A percentile compares a stretch with the other conserved stretches of the same genome.
Evolutionary conservation across 2,888 invertebrate genomes (phyloP).

Genomic region (Andrena praecox): DNA sequence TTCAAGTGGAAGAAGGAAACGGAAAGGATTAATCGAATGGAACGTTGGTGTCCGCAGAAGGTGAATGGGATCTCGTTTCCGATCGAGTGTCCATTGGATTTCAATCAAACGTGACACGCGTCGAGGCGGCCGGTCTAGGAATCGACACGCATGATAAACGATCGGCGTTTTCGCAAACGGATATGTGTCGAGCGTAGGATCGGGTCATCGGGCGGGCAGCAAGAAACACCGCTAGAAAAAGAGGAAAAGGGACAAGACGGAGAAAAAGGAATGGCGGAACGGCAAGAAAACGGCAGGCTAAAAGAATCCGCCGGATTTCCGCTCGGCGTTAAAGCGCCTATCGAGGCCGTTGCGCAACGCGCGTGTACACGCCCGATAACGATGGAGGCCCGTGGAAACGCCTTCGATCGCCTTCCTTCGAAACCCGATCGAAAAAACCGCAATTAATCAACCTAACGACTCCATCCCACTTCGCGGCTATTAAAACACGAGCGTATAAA

Average conservation of each 20-base stretch:
- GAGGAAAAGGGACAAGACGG: conserved; percentile 53
- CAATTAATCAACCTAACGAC: neutral
- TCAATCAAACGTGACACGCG: neutral
- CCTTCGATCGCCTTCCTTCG: conserved; percentile 16
- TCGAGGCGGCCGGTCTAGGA: neutral
- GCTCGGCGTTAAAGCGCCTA: conserved; percentile 74
- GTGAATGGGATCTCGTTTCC: too few relatives aligned
- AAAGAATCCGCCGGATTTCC: conserved; percentile 81
- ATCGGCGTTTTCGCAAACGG: neutral
- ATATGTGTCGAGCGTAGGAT: conserved; percentile 25
- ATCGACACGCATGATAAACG: neutral
- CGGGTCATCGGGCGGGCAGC: conserved; percentile 50
- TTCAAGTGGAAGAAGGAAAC: too few relatives aligned
- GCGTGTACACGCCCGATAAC: conserved; percentile 69
- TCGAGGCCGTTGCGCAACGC: conserved; percentile 77
- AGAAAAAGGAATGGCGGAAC: conserved; percentile 57
- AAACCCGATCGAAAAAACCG: conserved; percentile 27
- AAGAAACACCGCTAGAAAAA: conserved; percentile 33
- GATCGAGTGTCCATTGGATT: neutral
- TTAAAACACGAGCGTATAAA: too few relatives aligned
- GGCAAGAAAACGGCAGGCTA: conserved; percentile 71
- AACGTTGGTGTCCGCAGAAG: too few relatives aligned
- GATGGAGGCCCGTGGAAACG: conserved; percentile 55
- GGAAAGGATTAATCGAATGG: too few relatives aligned
- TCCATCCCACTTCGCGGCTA: too few relatives aligned